Evolutionary conservation across 2,113 vertebrate species (phyloP).

Genomic region (Rhinolophus sinicus): DNA sequence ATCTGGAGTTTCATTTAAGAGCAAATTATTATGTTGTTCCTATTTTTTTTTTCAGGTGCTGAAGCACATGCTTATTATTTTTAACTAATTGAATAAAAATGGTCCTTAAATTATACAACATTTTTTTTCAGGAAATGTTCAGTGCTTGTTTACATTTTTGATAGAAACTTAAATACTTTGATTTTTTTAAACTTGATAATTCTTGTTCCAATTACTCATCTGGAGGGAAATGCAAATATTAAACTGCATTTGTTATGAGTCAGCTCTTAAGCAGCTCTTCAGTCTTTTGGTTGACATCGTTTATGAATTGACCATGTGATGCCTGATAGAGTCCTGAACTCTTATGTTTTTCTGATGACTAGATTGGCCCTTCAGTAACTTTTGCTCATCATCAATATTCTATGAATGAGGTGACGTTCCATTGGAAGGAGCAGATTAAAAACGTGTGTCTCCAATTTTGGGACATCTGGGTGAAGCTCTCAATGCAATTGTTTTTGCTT

Average conservation of each 20-base stretch:
- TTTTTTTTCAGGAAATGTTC: constrained; percentile 53
- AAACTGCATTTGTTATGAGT: constrained; percentile 73
- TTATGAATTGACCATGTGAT: constrained; percentile 80
- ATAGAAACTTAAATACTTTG: constrained; percentile 27
- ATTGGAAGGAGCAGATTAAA: constrained; percentile 88
- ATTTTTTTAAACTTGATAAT: constrained; percentile 51
- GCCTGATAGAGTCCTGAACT: constrained; percentile 80
- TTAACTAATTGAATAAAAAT: constrained; percentile 60
- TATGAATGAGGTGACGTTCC: constrained; percentile 84
- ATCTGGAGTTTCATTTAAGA: constrained; percentile 31
- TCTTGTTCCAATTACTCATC: constrained; percentile 68
- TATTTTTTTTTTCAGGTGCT: not conserved
- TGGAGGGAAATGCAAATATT: constrained; percentile 71
- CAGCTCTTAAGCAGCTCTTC: constrained; percentile 62
- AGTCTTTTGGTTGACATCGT: constrained; percentile 77
- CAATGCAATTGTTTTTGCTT: constrained; percentile 86
- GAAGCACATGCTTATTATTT: constrained; percentile 29
- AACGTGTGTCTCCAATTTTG: constrained; percentile 86
- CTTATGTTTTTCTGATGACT: constrained; percentile 83
- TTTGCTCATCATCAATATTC: constrained; percentile 86
- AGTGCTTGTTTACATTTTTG: constrained; percentile 60
- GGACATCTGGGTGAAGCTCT: constrained; percentile 85
- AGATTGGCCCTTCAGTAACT: constrained; percentile 83
- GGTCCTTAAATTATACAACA: not conserved
- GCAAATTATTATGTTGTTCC: not conserved